Percentiles rank a stretch among this genome's conserved stretches.
These are phyloP conservation scores for Physeter macrocephalus DNA, from an alignment of 2,113 vertebrate genomes.

Conservation along the genomic window DNA sequence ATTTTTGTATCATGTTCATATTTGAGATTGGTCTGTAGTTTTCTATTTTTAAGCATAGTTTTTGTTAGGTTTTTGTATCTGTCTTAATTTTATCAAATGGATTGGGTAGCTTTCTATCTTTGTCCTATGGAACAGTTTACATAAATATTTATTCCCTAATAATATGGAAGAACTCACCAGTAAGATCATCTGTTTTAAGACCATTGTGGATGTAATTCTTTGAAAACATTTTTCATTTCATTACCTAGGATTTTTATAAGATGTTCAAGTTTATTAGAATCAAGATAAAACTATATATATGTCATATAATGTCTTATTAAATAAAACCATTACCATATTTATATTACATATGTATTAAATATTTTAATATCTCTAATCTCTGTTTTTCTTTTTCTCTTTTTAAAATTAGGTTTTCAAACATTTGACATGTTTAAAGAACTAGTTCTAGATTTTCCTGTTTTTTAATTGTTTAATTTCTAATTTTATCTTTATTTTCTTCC, in stretches of 20 bases:
- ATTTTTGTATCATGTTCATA: not conserved
- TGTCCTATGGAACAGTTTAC: not conserved
- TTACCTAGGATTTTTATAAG: slow-evolving; percentile 13
- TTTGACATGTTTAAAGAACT: not conserved
- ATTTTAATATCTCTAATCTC: not conserved
- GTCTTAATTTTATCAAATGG: not conserved
- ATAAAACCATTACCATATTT: not conserved
- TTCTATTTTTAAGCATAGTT: not conserved
- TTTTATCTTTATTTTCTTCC: not conserved
- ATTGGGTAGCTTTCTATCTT: not conserved
- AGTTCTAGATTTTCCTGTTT: not conserved
- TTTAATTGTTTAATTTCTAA: not conserved
- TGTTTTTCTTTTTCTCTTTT: not conserved
- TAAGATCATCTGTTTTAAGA: not conserved
- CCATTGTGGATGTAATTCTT: not conserved
- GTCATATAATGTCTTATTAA: not conserved
- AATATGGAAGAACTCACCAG: not conserved
- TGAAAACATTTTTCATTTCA: not conserved
- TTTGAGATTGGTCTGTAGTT: not conserved
- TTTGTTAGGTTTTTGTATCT: not conserved
- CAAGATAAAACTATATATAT: not conserved
- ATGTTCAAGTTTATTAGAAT: not conserved
- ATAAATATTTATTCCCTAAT: not conserved
- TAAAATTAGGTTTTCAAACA: slow-evolving; percentile 11
- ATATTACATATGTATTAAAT: not conserved